phyloP scores from a whole-genome alignment of 2,888 invertebrate species.

The Toxonevra muliebris region DNA sequence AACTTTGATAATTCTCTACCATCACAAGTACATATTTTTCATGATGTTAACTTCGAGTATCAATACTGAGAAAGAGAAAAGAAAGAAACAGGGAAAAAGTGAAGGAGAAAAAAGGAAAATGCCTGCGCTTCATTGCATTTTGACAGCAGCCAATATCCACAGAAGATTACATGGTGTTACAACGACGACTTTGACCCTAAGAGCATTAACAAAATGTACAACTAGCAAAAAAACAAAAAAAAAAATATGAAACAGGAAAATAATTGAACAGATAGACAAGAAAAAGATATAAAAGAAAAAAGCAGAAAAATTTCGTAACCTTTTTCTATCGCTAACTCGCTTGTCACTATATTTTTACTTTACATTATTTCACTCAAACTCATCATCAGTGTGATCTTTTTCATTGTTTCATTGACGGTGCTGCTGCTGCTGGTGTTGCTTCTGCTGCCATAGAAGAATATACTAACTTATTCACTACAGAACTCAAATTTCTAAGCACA shows the following conservation, averaged over 20 bases:
- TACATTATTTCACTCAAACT: background rate
- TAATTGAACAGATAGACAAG: background rate
- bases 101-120: background rate
- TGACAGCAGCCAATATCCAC: constrained; percentile 4
- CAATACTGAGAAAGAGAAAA: too few relatives aligned
- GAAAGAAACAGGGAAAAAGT: too few relatives aligned
- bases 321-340: background rate
- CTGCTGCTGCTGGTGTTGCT: too few relatives aligned
- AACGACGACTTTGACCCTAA: constrained; percentile 1
- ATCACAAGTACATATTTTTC: background rate
- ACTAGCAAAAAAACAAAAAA: background rate
- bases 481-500: background rate
- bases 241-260: background rate
- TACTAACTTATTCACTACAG: too few relatives aligned
- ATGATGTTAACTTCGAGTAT: too few relatives aligned
- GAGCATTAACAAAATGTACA: background rate
- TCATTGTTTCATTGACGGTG: background rate
- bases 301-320: background rate
- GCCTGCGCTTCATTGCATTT: constrained; percentile 8
- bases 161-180: constrained; percentile 8
- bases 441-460: too few relatives aligned
- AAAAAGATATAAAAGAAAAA: background rate
- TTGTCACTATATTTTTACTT: background rate
- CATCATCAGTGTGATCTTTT: background rate
- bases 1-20: constrained; percentile 9